phyloP scores from a whole-genome alignment of 1,140 invertebrate species.

The Drusus annulatus region DNA sequence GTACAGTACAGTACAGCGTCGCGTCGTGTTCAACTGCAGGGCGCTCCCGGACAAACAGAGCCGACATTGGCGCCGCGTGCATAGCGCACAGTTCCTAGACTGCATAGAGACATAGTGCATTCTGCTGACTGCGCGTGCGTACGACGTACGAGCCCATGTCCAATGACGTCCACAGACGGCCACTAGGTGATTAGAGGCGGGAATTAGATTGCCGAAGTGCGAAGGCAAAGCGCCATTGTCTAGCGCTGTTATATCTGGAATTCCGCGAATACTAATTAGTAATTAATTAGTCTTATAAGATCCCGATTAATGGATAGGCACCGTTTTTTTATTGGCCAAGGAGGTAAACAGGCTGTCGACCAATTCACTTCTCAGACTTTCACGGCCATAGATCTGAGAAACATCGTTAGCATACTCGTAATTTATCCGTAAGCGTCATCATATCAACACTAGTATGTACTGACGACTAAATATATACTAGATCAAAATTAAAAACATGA shows the following conservation, averaged over 20 bases:
- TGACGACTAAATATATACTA: too few relatives aligned
- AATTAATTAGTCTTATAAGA: not conserved
- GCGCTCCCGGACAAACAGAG: constrained; percentile 7
- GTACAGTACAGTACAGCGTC: not conserved
- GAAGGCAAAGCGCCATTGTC: constrained; percentile 30
- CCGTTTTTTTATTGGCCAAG: too few relatives aligned
- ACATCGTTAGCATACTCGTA: too few relatives aligned
- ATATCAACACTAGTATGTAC: too few relatives aligned
- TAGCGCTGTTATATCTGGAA: constrained; percentile 1
- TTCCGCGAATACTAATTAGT: not conserved
- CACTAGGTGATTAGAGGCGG: not conserved
- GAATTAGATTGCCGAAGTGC: constrained; percentile 21
- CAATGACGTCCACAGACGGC: not conserved
- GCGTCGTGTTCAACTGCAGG: not conserved
- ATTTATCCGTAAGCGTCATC: too few relatives aligned
- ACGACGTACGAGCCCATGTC: not conserved
- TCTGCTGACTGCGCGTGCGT: not conserved
- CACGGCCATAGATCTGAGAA: too few relatives aligned
- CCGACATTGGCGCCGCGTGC: constrained; percentile 6
- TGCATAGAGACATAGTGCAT: not conserved
- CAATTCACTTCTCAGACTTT: too few relatives aligned
- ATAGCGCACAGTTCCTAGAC: not conserved
- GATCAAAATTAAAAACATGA: too few relatives aligned
- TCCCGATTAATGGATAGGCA: not conserved
- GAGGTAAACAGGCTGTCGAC: too few relatives aligned